Base-by-base conservation (phyloP, 2,797 vertebrate species). In the Tenualosa thibaudeaui region DNA sequence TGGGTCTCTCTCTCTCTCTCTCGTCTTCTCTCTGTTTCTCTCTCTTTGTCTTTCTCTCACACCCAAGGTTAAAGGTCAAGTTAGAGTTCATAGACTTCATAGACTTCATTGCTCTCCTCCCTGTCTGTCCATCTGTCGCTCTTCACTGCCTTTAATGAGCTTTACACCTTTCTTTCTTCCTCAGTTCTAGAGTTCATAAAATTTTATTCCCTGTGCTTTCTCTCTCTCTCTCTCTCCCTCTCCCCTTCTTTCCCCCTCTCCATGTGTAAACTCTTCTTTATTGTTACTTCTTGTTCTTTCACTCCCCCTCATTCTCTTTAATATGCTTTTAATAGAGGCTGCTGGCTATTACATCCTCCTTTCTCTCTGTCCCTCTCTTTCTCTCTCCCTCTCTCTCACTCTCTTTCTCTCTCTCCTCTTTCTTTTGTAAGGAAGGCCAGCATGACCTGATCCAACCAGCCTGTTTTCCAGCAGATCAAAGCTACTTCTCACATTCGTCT, bases 341-440 rank as follows among this genome's bases (percentile, higher is more conserved):
- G 37, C 19, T 81, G 85, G 26, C 51, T 43, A 84, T 81, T 88
- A 26, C 84, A 81, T 86, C 81, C 83, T 19, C 85, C 83, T 71
- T 13, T 31, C 62, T 12, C 62, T 68, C 62, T 12, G 26, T 68
- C 31, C 10, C 62, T 12, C 62, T 68, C 26, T 37, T 13, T 19
- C 12, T 43, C 13, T 68, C 62, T 68, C 62, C 13, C 62, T 26
- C 82, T 60, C 17, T n/a, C 53, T 22, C 17, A n/a, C 81, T 43
- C 24, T 56, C 85, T 91, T 88, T 90, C 86, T 83, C 82, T 86
- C 91, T 92, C 87, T 84, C 81, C 88, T 84, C 56, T 1, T 40
- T 86, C 91, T 89, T 75, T 75, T 75, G 68, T 75, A 31, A 37
- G 40, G 31, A 75, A 26, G 68, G 68, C 68, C 68, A 75, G 68